These are phyloP conservation scores for Poecilia gillii DNA, from an alignment of 2,797 vertebrate species.

Conservation along the genomic window DNA sequence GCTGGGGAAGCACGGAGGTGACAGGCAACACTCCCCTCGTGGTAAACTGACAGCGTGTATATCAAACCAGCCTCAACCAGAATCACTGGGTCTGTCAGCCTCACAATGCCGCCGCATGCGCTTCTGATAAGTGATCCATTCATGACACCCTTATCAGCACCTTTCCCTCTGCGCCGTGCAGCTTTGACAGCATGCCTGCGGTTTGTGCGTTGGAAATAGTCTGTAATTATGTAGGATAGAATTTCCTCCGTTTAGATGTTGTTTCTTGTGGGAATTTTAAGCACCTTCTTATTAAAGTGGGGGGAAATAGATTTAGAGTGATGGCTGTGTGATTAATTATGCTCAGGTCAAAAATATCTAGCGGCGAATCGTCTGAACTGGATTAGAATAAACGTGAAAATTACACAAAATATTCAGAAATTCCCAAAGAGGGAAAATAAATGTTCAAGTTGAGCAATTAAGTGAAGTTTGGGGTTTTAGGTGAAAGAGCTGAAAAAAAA, in stretches of 20 bases:
- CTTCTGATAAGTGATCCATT: slow-evolving; percentile 36
- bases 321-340: slow-evolving; percentile 4
- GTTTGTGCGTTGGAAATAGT: slow-evolving; percentile 18
- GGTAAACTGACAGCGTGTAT: slow-evolving; percentile 61
- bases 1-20: slow-evolving; percentile 50
- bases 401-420: no score
- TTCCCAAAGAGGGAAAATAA: no score
- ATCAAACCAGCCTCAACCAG: slow-evolving; percentile 58
- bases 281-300: slow-evolving; percentile 13
- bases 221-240: slow-evolving; percentile 24
- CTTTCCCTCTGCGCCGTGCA: slow-evolving; percentile 21
- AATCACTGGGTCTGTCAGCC: slow-evolving; percentile 51
- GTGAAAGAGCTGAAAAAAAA: no score
- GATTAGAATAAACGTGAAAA: not conserved
- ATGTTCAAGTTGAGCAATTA: no score
- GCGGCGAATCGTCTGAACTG: not conserved
- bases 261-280: slow-evolving; percentile 19
- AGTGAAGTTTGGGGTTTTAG: no score
- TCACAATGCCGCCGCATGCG: slow-evolving; percentile 31
- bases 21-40: slow-evolving; percentile 58
- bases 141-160: slow-evolving; percentile 27
- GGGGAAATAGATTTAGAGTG: slow-evolving; percentile 5
- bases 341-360: slow-evolving; percentile 7
- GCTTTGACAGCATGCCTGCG: slow-evolving; percentile 12
- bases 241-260: slow-evolving; percentile 16